phyloP scores from a whole-genome alignment of 1,140 invertebrate genomes.

The Glossosoma conforme region DNA sequence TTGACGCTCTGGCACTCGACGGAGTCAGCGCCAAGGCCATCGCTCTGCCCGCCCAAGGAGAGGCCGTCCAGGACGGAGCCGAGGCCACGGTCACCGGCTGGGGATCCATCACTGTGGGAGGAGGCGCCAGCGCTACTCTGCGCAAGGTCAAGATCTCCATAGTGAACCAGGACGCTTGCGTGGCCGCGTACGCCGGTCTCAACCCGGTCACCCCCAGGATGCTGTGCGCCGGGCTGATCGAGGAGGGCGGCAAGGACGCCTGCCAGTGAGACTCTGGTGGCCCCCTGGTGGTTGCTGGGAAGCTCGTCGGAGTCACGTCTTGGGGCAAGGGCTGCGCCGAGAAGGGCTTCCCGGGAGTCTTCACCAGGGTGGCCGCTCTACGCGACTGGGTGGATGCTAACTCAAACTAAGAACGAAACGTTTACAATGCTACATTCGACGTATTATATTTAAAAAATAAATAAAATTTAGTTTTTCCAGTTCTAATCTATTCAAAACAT shows the following conservation, averaged over 20 bases:
- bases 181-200: neutral
- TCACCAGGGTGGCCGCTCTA: neutral
- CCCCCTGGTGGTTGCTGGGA: neutral
- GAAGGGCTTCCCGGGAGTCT: neutral
- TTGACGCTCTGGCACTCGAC: neutral
- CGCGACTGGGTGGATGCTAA: neutral
- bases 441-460: too few species aligned
- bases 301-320: neutral
- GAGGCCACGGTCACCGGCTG: slow-evolving; percentile 40
- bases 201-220: slow-evolving; percentile 1
- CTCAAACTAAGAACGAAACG: neutral
- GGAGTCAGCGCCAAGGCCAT: neutral
- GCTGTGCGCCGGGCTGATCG: neutral
- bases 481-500: too few species aligned
- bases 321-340: neutral
- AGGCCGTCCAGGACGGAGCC: slow-evolving; percentile 31
- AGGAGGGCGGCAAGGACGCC: neutral
- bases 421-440: too few species aligned
- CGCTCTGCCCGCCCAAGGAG: slow-evolving; percentile 12
- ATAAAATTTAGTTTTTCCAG: too few species aligned
- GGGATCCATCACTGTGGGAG: slow-evolving; percentile 31
- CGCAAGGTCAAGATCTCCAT: neutral
- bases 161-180: neutral
- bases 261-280: neutral
- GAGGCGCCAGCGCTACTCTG: neutral